Evolutionary conservation across 2,888 invertebrate species (phyloP).

Genomic region (Argyra leucocephala): DNA sequence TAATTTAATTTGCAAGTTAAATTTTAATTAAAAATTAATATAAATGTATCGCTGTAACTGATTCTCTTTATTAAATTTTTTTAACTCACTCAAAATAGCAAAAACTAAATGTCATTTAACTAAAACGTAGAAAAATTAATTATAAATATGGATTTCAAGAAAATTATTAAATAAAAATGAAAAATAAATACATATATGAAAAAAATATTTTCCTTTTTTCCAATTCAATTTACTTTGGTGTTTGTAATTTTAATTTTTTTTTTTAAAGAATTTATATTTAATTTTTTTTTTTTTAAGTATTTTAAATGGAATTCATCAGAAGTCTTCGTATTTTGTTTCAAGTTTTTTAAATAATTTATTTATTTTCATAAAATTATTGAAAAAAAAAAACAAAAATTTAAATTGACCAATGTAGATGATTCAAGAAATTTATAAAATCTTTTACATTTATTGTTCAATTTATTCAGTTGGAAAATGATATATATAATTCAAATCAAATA

Average conservation of each 20-base stretch:
- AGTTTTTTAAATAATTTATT: background rate
- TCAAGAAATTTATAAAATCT: too few relatives aligned
- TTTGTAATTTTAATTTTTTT: slow-evolving; percentile 24
- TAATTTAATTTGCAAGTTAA: too few relatives aligned
- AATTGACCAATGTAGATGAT: too few relatives aligned
- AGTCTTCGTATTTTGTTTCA: background rate
- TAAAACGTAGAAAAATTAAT: too few relatives aligned
- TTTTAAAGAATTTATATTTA: slow-evolving; percentile 31
- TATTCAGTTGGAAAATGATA: too few relatives aligned
- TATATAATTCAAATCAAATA: too few relatives aligned
- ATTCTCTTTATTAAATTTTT: too few relatives aligned
- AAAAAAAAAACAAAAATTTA: background rate
- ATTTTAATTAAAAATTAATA: too few relatives aligned
- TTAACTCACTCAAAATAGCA: too few relatives aligned
- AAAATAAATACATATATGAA: background rate
- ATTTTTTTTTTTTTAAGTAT: slow-evolving; percentile 25
- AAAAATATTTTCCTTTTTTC: slow-evolving; percentile 26
- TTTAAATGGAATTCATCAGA: slow-evolving; percentile 21
- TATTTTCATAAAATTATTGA: background rate
- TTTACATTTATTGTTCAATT: too few relatives aligned
- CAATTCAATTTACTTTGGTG: slow-evolving; percentile 28
- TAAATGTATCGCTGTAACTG: too few relatives aligned
- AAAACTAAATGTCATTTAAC: too few relatives aligned
- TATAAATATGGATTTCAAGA: background rate
- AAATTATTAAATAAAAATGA: background rate